phyloP scores from a whole-genome alignment of 1,140 invertebrate species.

The Phocides pigmalion region DNA sequence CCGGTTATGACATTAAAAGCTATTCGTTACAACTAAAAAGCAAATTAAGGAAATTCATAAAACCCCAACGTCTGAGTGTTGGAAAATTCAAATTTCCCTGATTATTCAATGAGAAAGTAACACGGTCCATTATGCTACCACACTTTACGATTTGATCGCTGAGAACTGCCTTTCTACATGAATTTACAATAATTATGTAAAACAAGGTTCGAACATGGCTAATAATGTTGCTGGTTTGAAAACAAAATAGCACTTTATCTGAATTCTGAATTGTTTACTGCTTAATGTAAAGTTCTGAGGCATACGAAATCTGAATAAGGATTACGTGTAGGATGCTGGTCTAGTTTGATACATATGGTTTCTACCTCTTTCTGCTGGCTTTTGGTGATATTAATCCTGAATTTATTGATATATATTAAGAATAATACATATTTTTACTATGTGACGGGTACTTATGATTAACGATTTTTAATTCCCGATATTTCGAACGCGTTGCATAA shows the following conservation, averaged over 20 bases:
- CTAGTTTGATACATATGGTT: neutral
- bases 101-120: conserved; percentile 46
- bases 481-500: too few relatives aligned
- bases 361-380: too few relatives aligned
- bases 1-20: neutral
- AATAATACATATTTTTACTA: too few relatives aligned
- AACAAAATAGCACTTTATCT: conserved; percentile 18
- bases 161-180: conserved; percentile 51
- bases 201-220: conserved; percentile 40
- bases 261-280: conserved; percentile 23
- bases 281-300: neutral
- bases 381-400: too few relatives aligned
- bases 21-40: conserved; percentile 22
- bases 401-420: too few relatives aligned
- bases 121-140: conserved; percentile 36
- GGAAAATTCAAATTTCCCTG: conserved; percentile 34
- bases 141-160: conserved; percentile 51
- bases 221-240: conserved; percentile 28
- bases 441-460: too few relatives aligned
- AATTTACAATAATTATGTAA: conserved; percentile 62
- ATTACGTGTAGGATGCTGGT: neutral
- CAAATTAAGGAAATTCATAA: conserved; percentile 27
- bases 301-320: neutral
- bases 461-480: too few relatives aligned
- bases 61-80: conserved; percentile 8